Conservation (phyloP, 1,140 invertebrate species). For the Mylabris phalerata region DNA sequence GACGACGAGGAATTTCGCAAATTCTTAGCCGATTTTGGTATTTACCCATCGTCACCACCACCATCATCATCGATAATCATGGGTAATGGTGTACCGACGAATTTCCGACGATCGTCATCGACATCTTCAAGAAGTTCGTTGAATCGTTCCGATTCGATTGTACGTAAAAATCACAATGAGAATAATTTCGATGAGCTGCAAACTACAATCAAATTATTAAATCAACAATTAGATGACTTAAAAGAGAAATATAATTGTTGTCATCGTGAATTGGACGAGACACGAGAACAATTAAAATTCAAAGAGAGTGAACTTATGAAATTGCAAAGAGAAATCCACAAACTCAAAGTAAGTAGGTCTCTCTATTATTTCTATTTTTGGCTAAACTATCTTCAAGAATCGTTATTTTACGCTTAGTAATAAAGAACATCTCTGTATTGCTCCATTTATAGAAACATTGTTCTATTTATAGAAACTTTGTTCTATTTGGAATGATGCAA, state of each 20-base stretch:
- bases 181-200: no score
- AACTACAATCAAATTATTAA: conserved; percentile 33
- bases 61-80: conserved; percentile 22
- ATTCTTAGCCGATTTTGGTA: conserved; percentile 37
- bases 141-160: conserved; percentile 5
- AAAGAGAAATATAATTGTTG: conserved; percentile 35
- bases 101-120: conserved; percentile 17
- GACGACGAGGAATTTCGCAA: conserved; percentile 32
- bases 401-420: no score
- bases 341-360: conserved; percentile 48
- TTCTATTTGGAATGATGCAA: no score
- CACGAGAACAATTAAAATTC: conserved; percentile 37
- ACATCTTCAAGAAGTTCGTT: conserved; percentile 29
- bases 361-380: background rate
- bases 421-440: no score
- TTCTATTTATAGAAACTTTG: no score
- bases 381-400: no score
- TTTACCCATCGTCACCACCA: conserved; percentile 24
- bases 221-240: conserved; percentile 39
- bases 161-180: no score
- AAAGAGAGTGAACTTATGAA: conserved; percentile 45
- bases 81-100: conserved; percentile 37
- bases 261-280: conserved; percentile 37
- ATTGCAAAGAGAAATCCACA: conserved; percentile 54
- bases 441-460: no score